These are phyloP conservation scores for Hemithea aestivaria DNA, from an alignment of 2,888 invertebrate genomes.

Conservation along the genomic window DNA sequence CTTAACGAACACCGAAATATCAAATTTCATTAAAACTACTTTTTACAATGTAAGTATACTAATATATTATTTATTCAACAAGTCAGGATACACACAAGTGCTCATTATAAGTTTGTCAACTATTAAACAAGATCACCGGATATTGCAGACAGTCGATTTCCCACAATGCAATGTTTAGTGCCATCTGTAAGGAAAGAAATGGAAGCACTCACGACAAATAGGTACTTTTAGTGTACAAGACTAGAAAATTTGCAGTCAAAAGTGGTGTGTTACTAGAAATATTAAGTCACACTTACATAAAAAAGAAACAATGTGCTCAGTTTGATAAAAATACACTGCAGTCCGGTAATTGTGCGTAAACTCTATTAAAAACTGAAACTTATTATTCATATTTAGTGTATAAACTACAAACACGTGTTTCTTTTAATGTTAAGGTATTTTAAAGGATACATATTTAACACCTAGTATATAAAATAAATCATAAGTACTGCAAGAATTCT, in stretches of 20 bases:
- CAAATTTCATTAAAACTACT: constrained; percentile 58
- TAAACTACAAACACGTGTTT: neutral
- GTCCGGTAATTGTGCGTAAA: too few species aligned
- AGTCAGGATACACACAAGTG: constrained; percentile 68
- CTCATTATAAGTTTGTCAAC: constrained; percentile 65
- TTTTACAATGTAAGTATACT: constrained; percentile 70
- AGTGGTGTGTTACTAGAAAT: neutral
- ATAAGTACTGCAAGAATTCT: constrained; percentile 23
- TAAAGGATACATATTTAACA: too few species aligned
- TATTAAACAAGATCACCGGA: constrained; percentile 30
- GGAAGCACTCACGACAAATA: constrained; percentile 27
- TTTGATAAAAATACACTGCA: too few species aligned
- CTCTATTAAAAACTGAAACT: too few species aligned
- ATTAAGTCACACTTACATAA: neutral
- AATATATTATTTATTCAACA: constrained; percentile 38
- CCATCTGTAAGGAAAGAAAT: constrained; percentile 53
- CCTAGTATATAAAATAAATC: too few species aligned
- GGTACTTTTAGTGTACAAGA: constrained; percentile 23
- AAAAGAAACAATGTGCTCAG: too few species aligned
- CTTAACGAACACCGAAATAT: constrained; percentile 59
- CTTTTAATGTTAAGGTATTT: constrained; percentile 1
- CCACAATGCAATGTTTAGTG: constrained; percentile 39
- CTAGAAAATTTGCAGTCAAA: constrained; percentile 25
- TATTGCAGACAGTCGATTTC: constrained; percentile 24
- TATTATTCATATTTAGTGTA: too few species aligned